These are phyloP conservation scores for Mythimna lalbum DNA, from an alignment of 2,888 invertebrate genomes.

Conservation along the genomic window DNA sequence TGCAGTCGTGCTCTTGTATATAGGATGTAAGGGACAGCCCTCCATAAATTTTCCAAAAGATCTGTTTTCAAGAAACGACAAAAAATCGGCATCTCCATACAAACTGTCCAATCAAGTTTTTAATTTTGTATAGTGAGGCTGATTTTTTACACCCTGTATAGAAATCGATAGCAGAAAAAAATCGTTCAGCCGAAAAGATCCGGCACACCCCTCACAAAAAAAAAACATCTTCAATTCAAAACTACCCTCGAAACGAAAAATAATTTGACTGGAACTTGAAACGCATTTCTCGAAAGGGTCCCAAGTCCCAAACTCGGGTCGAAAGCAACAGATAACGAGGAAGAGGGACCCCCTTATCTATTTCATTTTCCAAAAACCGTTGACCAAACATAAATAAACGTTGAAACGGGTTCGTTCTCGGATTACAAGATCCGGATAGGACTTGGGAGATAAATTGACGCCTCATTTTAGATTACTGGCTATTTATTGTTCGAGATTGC, in stretches of 20 bases:
- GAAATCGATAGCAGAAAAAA: background rate
- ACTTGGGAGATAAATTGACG: slow-evolving; percentile 54
- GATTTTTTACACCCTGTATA: no score
- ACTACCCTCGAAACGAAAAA: slow-evolving; percentile 33
- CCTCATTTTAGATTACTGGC: slow-evolving; percentile 53
- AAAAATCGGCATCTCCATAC: no score
- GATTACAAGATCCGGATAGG: slow-evolving; percentile 65
- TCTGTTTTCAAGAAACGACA: no score
- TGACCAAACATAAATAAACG: slow-evolving; percentile 87
- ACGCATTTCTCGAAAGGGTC: slow-evolving; percentile 61
- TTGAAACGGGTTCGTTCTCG: slow-evolving; percentile 77
- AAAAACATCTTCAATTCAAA: slow-evolving; percentile 39
- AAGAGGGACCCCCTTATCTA: slow-evolving; percentile 73
- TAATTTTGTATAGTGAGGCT: no score
- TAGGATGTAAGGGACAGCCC: no score
- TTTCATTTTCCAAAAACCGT: slow-evolving; percentile 83
- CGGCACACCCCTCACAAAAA: slow-evolving; percentile 7
- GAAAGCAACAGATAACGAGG: slow-evolving; percentile 67
- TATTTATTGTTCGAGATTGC: slow-evolving; percentile 44
- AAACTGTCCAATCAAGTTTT: no score
- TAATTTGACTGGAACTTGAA: slow-evolving; percentile 57
- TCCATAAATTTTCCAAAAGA: no score
- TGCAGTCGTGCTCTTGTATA: no score
- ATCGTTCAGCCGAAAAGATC: slow-evolving; percentile 1
- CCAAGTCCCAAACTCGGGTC: slow-evolving; percentile 45